Percentiles rank a stretch among this genome's conserved stretches.
Evolutionary conservation across 2,797 vertebrate genomes (phyloP).

Genomic region (Esox masquinongy): DNA sequence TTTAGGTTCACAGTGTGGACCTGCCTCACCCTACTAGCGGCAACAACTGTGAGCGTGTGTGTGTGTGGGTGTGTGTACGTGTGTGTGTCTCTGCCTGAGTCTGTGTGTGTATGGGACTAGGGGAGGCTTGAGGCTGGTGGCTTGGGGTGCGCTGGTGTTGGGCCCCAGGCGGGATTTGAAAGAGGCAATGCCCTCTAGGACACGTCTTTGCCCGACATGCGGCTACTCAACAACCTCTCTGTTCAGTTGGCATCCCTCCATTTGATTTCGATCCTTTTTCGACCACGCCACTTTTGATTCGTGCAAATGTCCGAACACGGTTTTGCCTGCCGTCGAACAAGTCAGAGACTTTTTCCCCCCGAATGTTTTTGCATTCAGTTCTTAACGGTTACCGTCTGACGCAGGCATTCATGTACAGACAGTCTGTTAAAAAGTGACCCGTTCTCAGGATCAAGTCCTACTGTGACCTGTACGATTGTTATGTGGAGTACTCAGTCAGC

Average conservation of each 20-base stretch:
- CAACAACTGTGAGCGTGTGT: background rate
- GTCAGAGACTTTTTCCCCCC: too few relatives aligned
- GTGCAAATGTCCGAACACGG: too few relatives aligned
- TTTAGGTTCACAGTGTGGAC: background rate
- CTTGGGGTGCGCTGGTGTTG: background rate
- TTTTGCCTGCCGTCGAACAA: too few relatives aligned
- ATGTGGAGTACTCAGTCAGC: background rate
- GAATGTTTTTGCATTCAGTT: too few relatives aligned
- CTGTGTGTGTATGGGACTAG: slow-evolving; percentile 8
- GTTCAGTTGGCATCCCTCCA: background rate
- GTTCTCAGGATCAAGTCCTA: too few relatives aligned
- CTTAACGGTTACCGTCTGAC: too few relatives aligned
- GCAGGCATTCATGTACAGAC: too few relatives aligned
- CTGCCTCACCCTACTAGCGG: background rate
- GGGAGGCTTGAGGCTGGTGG: background rate
- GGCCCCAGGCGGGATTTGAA: background rate
- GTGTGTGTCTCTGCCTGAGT: slow-evolving; percentile 1
- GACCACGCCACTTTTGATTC: too few relatives aligned
- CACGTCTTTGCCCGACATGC: background rate
- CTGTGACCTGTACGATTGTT: background rate
- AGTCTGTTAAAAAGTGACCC: too few relatives aligned
- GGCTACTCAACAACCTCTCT: background rate
- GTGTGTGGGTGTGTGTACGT: background rate
- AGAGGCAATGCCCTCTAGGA: background rate
- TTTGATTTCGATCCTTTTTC: background rate